These are phyloP conservation scores for Mesitornis unicolor DNA, from an alignment of 2,113 vertebrate genomes.

Conservation along the genomic window DNA sequence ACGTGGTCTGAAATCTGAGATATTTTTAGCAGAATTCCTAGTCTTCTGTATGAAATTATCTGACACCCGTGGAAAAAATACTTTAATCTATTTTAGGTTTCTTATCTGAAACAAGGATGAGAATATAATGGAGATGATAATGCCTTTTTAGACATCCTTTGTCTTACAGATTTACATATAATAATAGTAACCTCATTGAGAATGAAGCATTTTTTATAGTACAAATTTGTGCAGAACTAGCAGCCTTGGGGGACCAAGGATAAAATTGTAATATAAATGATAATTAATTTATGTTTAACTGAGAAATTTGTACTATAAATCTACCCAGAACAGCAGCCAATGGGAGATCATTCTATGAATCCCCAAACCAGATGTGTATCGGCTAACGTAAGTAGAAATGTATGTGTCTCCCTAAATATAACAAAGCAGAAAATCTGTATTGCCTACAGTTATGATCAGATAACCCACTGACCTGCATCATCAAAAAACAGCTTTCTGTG, in stretches of 20 bases:
- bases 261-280: neutral
- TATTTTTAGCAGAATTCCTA: neutral
- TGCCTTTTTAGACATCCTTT: neutral
- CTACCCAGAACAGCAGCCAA: neutral
- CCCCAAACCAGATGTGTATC: neutral
- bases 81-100: neutral
- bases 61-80: accelerated
- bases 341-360: neutral
- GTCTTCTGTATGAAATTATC: neutral
- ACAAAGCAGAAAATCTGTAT: neutral
- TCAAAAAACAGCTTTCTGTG: neutral
- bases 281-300: slow-evolving; percentile 43
- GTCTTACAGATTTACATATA: neutral
- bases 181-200: neutral
- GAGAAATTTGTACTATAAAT: neutral
- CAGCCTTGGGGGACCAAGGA: neutral
- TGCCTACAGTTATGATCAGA: accelerated
- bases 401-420: neutral
- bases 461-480: accelerated
- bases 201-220: neutral
- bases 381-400: neutral
- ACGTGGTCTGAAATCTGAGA: neutral
- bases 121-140: neutral
- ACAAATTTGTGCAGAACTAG: neutral
- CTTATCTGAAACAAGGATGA: neutral